These are phyloP conservation scores for Tineola bisselliella DNA, from an alignment of 2,888 invertebrate genomes.

Conservation along the genomic window DNA sequence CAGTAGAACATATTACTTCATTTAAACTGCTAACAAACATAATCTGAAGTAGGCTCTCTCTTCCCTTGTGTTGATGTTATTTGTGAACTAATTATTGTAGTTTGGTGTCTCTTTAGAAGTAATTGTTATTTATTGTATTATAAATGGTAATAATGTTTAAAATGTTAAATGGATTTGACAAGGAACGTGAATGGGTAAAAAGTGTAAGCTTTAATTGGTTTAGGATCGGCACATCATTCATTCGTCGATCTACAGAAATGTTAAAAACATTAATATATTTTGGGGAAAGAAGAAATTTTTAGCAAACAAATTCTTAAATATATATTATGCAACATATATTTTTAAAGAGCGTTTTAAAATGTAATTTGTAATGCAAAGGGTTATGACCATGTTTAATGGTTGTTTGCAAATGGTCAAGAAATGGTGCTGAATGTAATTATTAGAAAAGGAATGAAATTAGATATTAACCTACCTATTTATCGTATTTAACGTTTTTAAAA, in stretches of 20 bases:
- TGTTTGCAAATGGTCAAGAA: neutral
- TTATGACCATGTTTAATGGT: neutral
- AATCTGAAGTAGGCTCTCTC: neutral
- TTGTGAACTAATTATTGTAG: neutral
- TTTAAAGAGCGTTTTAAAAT: neutral
- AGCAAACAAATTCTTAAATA: constrained; percentile 20
- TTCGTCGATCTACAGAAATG: constrained; percentile 24
- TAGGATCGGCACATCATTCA: constrained; percentile 46
- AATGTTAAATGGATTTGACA: constrained; percentile 14
- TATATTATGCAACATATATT: constrained; percentile 6
- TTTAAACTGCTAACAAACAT: too few relatives aligned
- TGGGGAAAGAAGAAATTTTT: constrained; percentile 16
- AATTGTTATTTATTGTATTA: constrained; percentile 15
- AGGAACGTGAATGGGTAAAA: constrained; percentile 23
- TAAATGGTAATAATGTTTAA: neutral
- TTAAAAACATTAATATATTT: constrained; percentile 26
- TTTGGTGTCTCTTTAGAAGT: constrained; percentile 15
- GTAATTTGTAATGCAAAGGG: neutral
- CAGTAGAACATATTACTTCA: too few relatives aligned
- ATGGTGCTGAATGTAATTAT: neutral
- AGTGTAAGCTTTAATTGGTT: constrained; percentile 46
- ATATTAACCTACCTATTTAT: too few relatives aligned
- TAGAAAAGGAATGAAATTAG: neutral
- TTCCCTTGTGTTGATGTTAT: neutral
- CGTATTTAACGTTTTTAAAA: neutral